Evolutionary conservation across 2,888 invertebrate species (phyloP).

Genomic region (Cheilosia vulpina): DNA sequence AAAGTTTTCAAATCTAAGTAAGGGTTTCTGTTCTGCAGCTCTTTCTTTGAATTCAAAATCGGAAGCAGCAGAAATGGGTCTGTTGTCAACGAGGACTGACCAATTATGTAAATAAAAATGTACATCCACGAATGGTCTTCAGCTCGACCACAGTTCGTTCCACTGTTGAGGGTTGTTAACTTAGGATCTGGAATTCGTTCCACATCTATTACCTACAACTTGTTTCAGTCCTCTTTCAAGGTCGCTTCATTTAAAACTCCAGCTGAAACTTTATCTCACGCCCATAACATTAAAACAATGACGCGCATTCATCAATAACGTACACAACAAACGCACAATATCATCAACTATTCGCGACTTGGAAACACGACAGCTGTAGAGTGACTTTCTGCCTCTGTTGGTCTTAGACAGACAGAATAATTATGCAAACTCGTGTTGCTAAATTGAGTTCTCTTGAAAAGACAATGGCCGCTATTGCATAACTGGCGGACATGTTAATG

Average conservation of each 20-base stretch:
- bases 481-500: slow-evolving; percentile 22
- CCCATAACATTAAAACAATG: slow-evolving; percentile 39
- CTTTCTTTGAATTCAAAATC: background rate
- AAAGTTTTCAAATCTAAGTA: slow-evolving; percentile 9
- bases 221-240: slow-evolving; percentile 2
- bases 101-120: too few relatives aligned
- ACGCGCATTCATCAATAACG: slow-evolving; percentile 44
- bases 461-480: slow-evolving; percentile 49
- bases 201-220: too few relatives aligned
- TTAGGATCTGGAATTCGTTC: too few relatives aligned
- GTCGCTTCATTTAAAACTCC: background rate
- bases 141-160: too few relatives aligned
- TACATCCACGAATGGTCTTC: too few relatives aligned
- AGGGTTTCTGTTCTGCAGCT: background rate
- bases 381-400: slow-evolving; percentile 12
- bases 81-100: too few relatives aligned
- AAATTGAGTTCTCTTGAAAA: slow-evolving; percentile 53
- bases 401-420: slow-evolving; percentile 18
- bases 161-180: too few relatives aligned
- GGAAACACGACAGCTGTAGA: background rate
- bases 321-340: slow-evolving; percentile 46
- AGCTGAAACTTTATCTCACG: slow-evolving; percentile 15
- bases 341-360: slow-evolving; percentile 17
- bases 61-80: too few relatives aligned
- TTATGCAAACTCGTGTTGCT: slow-evolving; percentile 42